phyloP scores from a whole-genome alignment of 2,113 vertebrate genomes.

The Calypte anna region DNA sequence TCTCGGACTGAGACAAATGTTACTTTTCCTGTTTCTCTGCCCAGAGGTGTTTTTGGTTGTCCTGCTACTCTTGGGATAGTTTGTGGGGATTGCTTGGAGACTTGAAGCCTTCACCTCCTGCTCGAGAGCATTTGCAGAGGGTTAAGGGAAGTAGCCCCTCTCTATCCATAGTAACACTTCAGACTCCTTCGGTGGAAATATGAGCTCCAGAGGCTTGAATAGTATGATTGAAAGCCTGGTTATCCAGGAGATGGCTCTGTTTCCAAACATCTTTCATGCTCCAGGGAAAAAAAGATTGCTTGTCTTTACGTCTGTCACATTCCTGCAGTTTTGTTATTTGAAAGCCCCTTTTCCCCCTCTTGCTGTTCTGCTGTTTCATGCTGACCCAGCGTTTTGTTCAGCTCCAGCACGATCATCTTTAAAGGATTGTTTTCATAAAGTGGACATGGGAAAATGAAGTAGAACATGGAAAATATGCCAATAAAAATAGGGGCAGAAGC shows the following conservation, averaged over 20 bases:
- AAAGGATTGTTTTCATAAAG: conserved; percentile 71
- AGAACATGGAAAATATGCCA: conserved; percentile 45
- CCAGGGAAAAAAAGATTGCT: conserved; percentile 4
- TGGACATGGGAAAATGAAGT: conserved; percentile 20
- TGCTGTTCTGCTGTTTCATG: not conserved
- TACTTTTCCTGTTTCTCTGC: not conserved
- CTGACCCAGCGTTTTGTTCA: not conserved
- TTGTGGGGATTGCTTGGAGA: not conserved
- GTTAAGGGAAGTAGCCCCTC: not conserved
- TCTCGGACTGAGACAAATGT: conserved; percentile 4
- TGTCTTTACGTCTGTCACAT: not conserved
- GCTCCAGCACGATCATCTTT: not conserved
- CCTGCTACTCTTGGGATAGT: not conserved
- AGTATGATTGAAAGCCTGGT: conserved; percentile 34
- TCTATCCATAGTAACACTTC: not conserved
- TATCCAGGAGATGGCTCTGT: conserved; percentile 68
- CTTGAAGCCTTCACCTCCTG: not conserved
- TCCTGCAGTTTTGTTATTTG: not conserved
- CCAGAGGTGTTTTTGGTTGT: not conserved
- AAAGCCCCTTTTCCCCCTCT: not conserved
- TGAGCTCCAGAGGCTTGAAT: not conserved
- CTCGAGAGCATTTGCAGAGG: not conserved
- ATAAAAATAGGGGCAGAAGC: conserved; percentile 55
- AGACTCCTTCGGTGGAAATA: not conserved
- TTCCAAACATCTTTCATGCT: conserved; percentile 56